Percentiles rank a stretch among this genome's conserved stretches.
phyloP scores from a whole-genome alignment of 2,888 invertebrate species.

The Buathra laborator region DNA sequence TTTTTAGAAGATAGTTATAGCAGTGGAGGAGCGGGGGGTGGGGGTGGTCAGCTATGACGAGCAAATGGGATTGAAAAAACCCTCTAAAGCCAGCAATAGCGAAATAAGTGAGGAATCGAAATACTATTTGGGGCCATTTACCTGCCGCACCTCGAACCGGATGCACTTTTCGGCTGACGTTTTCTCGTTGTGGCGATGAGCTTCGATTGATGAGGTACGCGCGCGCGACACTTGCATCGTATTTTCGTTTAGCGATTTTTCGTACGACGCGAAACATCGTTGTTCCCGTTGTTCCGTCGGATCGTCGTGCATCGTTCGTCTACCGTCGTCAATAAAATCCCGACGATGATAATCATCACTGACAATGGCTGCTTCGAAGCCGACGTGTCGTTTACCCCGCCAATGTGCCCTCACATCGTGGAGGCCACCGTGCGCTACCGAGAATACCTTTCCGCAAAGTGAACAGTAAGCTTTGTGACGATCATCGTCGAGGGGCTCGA shows the following conservation, averaged over 20 bases:
- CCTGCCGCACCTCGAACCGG: constrained; percentile 54
- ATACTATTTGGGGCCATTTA: constrained; percentile 46
- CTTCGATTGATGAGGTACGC: background rate
- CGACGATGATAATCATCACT: constrained; percentile 57
- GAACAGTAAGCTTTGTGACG: constrained; percentile 76
- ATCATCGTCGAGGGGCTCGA: constrained; percentile 78
- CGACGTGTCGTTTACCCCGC: constrained; percentile 81
- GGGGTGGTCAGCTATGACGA: too few species aligned
- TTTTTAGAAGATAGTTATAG: background rate
- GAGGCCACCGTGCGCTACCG: constrained; percentile 79
- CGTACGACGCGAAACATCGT: background rate
- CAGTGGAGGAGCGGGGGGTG: background rate
- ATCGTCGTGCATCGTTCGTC: background rate
- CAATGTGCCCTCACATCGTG: constrained; percentile 81
- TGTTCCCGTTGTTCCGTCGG: background rate
- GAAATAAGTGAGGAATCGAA: background rate
- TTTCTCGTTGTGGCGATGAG: constrained; percentile 37
- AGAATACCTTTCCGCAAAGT: constrained; percentile 80
- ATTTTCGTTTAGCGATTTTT: background rate
- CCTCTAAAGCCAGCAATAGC: background rate
- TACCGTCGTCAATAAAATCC: background rate
- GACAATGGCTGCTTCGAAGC: constrained; percentile 56
- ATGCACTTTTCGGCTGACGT: constrained; percentile 48
- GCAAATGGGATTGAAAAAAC: background rate
- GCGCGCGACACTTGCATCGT: constrained; percentile 50